A percentile compares a stretch with the other conserved stretches of the same genome.
These are phyloP conservation scores for Steromphala cineraria DNA, from an alignment of 2,888 invertebrate species.

Conservation along the genomic window DNA sequence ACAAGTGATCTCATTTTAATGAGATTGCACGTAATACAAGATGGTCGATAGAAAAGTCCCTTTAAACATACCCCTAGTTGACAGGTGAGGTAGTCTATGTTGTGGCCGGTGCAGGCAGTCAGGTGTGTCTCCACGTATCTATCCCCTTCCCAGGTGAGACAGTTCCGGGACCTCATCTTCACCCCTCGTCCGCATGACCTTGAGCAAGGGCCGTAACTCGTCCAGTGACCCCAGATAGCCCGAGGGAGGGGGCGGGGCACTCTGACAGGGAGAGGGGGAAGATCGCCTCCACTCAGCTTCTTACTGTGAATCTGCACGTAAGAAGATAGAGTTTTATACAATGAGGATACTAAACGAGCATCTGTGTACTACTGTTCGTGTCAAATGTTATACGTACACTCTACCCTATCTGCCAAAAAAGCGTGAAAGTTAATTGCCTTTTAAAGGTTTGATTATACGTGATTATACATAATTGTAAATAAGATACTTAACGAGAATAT, in stretches of 20 bases:
- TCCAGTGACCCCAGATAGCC: constrained; percentile 27
- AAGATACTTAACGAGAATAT: too few relatives aligned
- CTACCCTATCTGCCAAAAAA: too few relatives aligned
- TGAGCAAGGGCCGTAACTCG: constrained; percentile 24
- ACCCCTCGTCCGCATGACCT: constrained; percentile 28
- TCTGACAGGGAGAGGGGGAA: constrained; percentile 1
- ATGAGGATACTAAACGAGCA: too few relatives aligned
- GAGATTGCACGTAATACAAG: too few relatives aligned
- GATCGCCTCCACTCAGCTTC: not conserved
- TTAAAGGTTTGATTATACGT: too few relatives aligned
- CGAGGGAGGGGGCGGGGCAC: constrained; percentile 51
- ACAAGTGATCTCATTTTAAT: too few relatives aligned
- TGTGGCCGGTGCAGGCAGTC: not conserved
- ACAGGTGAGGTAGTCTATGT: not conserved
- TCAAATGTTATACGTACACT: too few relatives aligned
- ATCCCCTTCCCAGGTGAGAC: constrained; percentile 17
- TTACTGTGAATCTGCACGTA: not conserved
- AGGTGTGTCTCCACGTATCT: constrained; percentile 11
- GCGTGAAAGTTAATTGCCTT: too few relatives aligned
- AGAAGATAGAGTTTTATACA: not conserved
- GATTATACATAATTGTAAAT: too few relatives aligned
- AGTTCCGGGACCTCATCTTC: constrained; percentile 23
- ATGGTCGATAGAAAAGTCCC: too few relatives aligned
- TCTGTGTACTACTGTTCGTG: too few relatives aligned
- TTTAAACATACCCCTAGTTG: not conserved